Evolutionary conservation across 2,888 invertebrate species (phyloP), one percentile per base, ranked within the genome.

Genomic region (Alitta virens): DNA sequence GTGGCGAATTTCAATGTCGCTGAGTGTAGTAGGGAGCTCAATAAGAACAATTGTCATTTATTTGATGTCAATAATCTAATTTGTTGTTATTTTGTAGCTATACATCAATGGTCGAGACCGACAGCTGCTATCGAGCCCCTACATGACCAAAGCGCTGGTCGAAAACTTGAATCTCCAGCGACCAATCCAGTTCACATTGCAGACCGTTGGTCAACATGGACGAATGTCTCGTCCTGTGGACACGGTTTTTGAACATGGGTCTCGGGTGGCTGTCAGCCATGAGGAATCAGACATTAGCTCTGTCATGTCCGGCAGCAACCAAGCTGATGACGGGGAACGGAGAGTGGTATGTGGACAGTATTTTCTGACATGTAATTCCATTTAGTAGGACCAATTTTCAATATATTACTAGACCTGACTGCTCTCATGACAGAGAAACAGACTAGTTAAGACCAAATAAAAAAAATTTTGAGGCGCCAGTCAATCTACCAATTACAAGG

Each of bases 101-200:
- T 76, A 71, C 59, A 66, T 75, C 56, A 71, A 78, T 63, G 74
- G 72, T 24, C 68, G 66, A 9, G 64, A 70, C 52, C 64, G 65
- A 53, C 67, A 71, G 63, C 63, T 66, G 53, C 56, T 71, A 7
- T 58, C 62, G 40, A 72, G 67, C 53, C 68, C 72, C 12, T 67
- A 67, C 42, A 58, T 75, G 16, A 68, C 72, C n/a, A 75, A 76
- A 55, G 69, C 74, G 7, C 69, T 76, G 12, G 64, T 78, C 42
- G 75, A 76, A 58, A 72, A 73, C 46, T 58, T 77, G 9, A 70
- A 74, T 60, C 69, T 73, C 1, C 69, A 67, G 50, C 65, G 69
- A 1, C 66, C 71, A n/a, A 73, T 73, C 50, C 67, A 71, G 33
- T 71, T 78, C 63, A 73, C 72, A 56, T 74, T 78, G 50, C 75